A percentile compares a stretch with the other conserved stretches of the same genome.
These are phyloP conservation scores for Choristoneura rosaceana DNA, from an alignment of 2,888 invertebrate genomes.

Conservation along the genomic window DNA sequence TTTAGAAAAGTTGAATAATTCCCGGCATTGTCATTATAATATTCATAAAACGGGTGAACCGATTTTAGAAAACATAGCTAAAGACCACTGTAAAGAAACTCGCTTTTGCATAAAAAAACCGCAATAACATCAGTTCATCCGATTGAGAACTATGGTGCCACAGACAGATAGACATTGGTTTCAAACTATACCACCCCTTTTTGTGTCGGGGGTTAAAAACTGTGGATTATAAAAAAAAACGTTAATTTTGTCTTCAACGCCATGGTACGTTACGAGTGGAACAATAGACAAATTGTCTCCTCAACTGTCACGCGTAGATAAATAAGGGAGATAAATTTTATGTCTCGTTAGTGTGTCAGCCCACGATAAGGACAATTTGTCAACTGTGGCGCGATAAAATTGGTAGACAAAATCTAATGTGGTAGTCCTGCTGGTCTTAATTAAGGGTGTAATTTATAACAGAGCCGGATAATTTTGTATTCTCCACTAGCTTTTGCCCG, in stretches of 20 bases:
- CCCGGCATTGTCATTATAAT: too few relatives aligned
- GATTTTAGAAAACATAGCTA: too few relatives aligned
- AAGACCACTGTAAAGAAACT: too few relatives aligned
- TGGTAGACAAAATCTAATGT: not conserved
- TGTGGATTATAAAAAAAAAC: not conserved
- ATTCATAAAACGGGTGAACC: too few relatives aligned
- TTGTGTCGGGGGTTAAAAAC: too few relatives aligned
- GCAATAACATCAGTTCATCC: too few relatives aligned
- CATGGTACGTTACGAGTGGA: not conserved
- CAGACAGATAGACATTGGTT: too few relatives aligned
- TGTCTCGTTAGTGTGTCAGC: slow-evolving; percentile 10
- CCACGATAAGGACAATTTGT: slow-evolving; percentile 9
- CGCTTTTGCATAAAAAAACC: too few relatives aligned
- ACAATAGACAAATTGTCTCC: slow-evolving; percentile 6
- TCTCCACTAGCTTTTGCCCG: too few relatives aligned
- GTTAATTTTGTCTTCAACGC: not conserved
- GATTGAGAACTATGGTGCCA: too few relatives aligned
- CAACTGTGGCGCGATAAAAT: slow-evolving; percentile 1
- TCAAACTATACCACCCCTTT: too few relatives aligned
- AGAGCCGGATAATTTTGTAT: not conserved
- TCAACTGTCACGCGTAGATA: slow-evolving; percentile 5
- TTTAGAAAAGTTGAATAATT: too few relatives aligned
- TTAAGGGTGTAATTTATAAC: not conserved
- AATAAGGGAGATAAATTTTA: slow-evolving; percentile 12
- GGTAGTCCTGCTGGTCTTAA: slow-evolving; percentile 9